A percentile compares a stretch with the other conserved stretches of the same genome.
These are phyloP conservation scores for Oscheius myriophilus DNA, from an alignment of 2,888 invertebrate species.

Conservation along the genomic window DNA sequence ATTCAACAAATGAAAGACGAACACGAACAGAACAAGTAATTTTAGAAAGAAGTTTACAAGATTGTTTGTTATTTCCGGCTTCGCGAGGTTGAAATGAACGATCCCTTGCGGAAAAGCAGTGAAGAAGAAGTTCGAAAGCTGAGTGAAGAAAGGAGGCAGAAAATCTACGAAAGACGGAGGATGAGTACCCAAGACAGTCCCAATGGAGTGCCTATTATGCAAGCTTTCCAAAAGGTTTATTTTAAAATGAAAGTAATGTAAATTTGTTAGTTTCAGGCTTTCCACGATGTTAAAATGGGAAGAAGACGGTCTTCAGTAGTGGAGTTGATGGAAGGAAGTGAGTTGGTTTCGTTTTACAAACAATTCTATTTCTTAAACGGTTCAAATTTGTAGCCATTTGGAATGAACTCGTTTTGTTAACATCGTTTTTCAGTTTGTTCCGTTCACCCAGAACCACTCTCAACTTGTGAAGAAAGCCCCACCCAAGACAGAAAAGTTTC, in stretches of 20 bases:
- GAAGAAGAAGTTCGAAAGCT: slow-evolving; percentile 50
- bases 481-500: slow-evolving; percentile 40
- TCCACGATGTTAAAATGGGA: slow-evolving; percentile 48
- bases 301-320: slow-evolving; percentile 34
- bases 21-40: slow-evolving; percentile 47
- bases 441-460: slow-evolving; percentile 23
- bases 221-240: slow-evolving; percentile 53
- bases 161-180: slow-evolving; percentile 42
- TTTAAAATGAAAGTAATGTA: not conserved
- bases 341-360: not conserved
- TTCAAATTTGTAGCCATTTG: no score
- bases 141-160: slow-evolving; percentile 43
- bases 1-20: slow-evolving; percentile 55
- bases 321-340: slow-evolving; percentile 2
- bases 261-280: slow-evolving; percentile 35
- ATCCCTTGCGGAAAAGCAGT: slow-evolving; percentile 34
- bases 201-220: slow-evolving; percentile 59
- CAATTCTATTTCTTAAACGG: not conserved
- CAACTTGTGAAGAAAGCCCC: slow-evolving; percentile 30
- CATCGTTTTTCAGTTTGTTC: slow-evolving; percentile 31
- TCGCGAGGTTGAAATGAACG: slow-evolving; percentile 44
- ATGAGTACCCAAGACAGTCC: slow-evolving; percentile 48
- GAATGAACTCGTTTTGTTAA: no score
- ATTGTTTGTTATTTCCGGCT: slow-evolving; percentile 27
- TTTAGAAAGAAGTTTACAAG: not conserved